phyloP scores from a whole-genome alignment of 2,797 vertebrate genomes.

The Gymnoscopelus braueri region DNA sequence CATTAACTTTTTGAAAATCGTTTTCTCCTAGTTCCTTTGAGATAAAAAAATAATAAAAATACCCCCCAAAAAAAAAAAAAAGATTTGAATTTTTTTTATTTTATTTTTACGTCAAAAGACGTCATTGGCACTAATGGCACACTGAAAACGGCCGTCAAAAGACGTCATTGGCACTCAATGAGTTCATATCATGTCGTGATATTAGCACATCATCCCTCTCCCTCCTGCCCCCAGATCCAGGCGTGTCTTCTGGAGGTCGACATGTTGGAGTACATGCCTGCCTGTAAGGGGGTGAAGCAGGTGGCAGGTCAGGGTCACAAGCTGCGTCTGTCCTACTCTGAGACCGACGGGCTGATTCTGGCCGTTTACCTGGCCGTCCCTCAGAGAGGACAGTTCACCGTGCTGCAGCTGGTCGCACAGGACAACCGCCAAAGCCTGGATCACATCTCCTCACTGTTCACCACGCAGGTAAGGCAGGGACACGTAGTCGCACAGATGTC shows the following conservation, averaged over 20 bases:
- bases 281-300: slow-evolving; percentile 83
- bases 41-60: too few species aligned
- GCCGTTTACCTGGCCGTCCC: slow-evolving; percentile 87
- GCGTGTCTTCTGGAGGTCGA: slow-evolving; percentile 91
- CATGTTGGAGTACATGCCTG: slow-evolving; percentile 90
- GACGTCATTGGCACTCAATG: too few species aligned
- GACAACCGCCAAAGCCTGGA: slow-evolving; percentile 92
- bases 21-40: too few species aligned
- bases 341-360: slow-evolving; percentile 86
- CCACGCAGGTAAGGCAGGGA: slow-evolving; percentile 74
- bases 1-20: too few species aligned
- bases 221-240: slow-evolving; percentile 82
- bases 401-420: slow-evolving; percentile 89
- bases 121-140: too few species aligned
- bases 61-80: too few species aligned
- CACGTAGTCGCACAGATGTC: too few species aligned
- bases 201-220: neutral
- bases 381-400: slow-evolving; percentile 89
- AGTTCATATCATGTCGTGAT: neutral
- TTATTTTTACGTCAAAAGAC: too few species aligned
- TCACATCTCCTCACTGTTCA: slow-evolving; percentile 90
- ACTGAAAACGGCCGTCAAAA: too few species aligned
- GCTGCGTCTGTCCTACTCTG: slow-evolving; percentile 85
- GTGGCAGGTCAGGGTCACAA: slow-evolving; percentile 83
- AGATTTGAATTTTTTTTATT: too few species aligned